Conservation (phyloP, 2,113 vertebrate species). For the Cygnus buccinator region DNA sequence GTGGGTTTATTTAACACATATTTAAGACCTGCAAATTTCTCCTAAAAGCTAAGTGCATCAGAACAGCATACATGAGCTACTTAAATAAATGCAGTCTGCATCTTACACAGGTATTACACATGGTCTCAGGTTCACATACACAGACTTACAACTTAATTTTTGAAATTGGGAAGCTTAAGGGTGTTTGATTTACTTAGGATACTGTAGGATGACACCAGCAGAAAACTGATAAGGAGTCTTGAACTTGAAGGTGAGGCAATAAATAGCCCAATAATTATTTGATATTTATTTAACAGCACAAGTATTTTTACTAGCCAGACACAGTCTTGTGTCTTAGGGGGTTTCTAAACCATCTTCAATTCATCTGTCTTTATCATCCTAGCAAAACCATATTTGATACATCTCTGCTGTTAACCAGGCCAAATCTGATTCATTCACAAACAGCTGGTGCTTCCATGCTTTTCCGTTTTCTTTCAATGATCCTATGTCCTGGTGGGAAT, state of each 20-base stretch:
- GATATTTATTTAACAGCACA: background rate
- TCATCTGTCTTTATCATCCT: constrained; percentile 42
- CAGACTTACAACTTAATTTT: background rate
- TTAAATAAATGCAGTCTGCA: background rate
- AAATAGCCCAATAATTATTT: background rate
- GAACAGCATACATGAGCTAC: background rate
- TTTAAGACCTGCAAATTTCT: background rate
- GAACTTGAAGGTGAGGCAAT: background rate
- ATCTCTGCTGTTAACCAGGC: constrained; percentile 54
- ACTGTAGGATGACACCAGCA: background rate
- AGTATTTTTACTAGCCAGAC: constrained; percentile 4
- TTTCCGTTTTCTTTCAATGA: constrained; percentile 65
- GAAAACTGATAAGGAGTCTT: background rate
- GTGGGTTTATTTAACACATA: background rate
- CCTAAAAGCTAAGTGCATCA: background rate
- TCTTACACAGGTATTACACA: rapidly evolving
- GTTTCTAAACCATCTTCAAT: constrained; percentile 49
- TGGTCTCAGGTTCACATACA: background rate
- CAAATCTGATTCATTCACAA: constrained; percentile 64
- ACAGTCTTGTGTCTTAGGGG: background rate
- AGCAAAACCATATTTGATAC: constrained; percentile 54
- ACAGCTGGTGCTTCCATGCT: constrained; percentile 52
- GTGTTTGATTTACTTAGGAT: background rate
- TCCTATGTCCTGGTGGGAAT: constrained; percentile 53
- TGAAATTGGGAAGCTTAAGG: background rate